Evolutionary conservation across 2,888 invertebrate genomes (phyloP).

Genomic region (Chrysolina haemoptera): DNA sequence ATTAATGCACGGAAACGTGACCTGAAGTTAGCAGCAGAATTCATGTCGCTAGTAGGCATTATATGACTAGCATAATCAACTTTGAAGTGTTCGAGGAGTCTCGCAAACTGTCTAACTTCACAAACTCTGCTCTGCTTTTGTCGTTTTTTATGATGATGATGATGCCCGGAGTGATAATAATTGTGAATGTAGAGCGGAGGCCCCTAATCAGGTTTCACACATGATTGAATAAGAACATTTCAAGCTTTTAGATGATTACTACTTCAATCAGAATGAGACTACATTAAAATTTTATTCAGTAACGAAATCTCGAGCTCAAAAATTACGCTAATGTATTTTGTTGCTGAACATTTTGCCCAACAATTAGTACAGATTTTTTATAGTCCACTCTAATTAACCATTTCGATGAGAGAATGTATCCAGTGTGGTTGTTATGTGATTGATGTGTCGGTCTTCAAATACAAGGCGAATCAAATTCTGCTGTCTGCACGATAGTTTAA

Average conservation of each 20-base stretch:
- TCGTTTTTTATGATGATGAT: not conserved
- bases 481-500: too few relatives aligned
- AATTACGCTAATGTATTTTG: too few relatives aligned
- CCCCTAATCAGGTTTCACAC: not conserved
- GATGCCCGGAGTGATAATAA: not conserved
- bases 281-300: too few relatives aligned
- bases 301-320: too few relatives aligned
- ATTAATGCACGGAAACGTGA: constrained; percentile 11
- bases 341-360: too few relatives aligned
- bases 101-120: not conserved
- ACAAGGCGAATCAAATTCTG: too few relatives aligned
- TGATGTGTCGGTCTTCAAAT: too few relatives aligned
- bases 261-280: not conserved
- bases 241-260: not conserved
- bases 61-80: constrained; percentile 16
- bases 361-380: too few relatives aligned
- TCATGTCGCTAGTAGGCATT: not conserved
- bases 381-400: too few relatives aligned
- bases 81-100: constrained; percentile 1
- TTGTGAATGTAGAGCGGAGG: not conserved
- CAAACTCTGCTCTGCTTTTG: not conserved
- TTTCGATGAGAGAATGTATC: too few relatives aligned
- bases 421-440: too few relatives aligned
- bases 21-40: constrained; percentile 5
- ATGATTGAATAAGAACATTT: not conserved